phyloP scores from a whole-genome alignment of 2,113 vertebrate species.

The Pundamilia nyererei region DNA sequence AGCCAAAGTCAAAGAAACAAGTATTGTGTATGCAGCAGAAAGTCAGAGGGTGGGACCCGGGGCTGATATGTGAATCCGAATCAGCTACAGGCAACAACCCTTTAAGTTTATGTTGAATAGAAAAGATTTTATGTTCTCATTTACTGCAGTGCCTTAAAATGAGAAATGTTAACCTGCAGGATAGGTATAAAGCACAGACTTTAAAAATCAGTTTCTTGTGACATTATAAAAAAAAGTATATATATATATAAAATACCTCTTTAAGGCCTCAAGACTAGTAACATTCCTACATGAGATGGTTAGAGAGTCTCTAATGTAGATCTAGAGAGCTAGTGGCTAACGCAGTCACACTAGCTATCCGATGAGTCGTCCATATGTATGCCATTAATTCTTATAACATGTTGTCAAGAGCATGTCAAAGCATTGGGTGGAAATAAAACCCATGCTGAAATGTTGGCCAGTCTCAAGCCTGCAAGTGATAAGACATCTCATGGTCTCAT shows the following conservation, averaged over 20 bases:
- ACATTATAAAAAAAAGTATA: not conserved
- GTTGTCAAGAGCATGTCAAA: not conserved
- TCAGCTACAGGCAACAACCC: not conserved
- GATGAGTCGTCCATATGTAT: not conserved
- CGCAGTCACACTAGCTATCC: not conserved
- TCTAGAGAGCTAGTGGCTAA: not conserved
- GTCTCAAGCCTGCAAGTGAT: not conserved
- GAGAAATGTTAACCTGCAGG: not conserved
- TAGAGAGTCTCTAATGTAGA: not conserved
- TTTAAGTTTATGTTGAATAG: not conserved
- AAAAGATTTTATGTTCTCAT: not conserved
- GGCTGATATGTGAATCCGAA: constrained; percentile 1
- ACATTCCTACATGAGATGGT: not conserved
- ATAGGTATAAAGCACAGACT: not conserved
- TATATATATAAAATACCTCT: not conserved
- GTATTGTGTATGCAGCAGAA: not conserved
- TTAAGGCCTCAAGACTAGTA: not conserved
- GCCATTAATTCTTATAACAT: not conserved
- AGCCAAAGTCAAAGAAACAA: constrained; percentile 26
- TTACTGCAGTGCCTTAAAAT: not conserved
- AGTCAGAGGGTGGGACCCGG: not conserved
- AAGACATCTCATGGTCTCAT: not conserved
- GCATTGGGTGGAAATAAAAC: not conserved
- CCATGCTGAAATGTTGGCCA: not conserved
- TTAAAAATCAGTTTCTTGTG: not conserved